Percentiles rank a stretch among this genome's conserved stretches.
These are phyloP conservation scores for Orussus abietinus DNA, from an alignment of 1,140 invertebrate species.

Conservation along the genomic window DNA sequence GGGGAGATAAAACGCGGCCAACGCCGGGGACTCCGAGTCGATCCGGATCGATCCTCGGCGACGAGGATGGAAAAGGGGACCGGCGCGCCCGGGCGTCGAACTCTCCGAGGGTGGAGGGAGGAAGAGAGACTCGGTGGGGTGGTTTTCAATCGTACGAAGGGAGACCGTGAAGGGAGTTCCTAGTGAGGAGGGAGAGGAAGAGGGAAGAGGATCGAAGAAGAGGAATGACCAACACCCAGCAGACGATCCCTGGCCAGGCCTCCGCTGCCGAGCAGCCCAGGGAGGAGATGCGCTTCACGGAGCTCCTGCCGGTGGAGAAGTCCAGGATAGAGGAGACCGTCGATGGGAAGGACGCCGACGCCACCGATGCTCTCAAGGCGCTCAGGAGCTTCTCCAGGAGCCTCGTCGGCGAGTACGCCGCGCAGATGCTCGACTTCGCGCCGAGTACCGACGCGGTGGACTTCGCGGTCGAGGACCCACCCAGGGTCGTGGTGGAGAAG, in stretches of 20 bases:
- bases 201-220: slow-evolving; percentile 9
- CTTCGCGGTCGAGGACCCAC: too few species aligned
- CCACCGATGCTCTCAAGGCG: slow-evolving; percentile 40
- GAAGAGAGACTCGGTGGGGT: too few species aligned
- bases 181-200: background rate
- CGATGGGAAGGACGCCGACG: slow-evolving; percentile 20
- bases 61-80: background rate
- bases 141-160: too few species aligned
- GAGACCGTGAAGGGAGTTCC: too few species aligned
- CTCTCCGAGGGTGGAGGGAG: background rate
- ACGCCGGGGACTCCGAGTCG: too few species aligned
- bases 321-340: slow-evolving; percentile 33
- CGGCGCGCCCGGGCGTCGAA: background rate
- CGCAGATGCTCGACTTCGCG: too few species aligned
- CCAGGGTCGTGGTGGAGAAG: too few species aligned
- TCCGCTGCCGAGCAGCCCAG: slow-evolving; percentile 23
- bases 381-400: slow-evolving; percentile 36
- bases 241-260: slow-evolving; percentile 19
- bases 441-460: too few species aligned
- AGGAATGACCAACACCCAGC: slow-evolving; percentile 33
- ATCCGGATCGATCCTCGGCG: too few species aligned
- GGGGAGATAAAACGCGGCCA: too few species aligned
- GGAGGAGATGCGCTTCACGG: slow-evolving; percentile 44
- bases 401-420: slow-evolving; percentile 19
- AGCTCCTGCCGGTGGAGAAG: slow-evolving; percentile 44